phyloP scores from a whole-genome alignment of 2,888 invertebrate species.

The Macrosoma leucophasiata region DNA sequence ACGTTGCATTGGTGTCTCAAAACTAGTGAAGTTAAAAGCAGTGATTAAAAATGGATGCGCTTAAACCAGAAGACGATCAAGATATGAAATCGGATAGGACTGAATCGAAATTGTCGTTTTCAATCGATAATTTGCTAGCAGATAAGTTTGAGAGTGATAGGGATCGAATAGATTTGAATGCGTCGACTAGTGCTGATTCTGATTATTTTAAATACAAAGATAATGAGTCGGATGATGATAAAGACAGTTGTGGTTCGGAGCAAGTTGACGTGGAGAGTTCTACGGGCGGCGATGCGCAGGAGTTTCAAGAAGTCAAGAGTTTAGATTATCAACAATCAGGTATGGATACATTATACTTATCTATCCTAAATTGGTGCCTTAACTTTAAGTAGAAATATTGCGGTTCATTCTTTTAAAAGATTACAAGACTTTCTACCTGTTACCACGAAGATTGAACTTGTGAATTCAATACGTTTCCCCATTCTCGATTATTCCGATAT shows the following conservation, averaged over 20 bases:
- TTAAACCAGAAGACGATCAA: constrained; percentile 14
- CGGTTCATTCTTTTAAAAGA: too few relatives aligned
- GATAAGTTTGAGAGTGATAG: constrained; percentile 48
- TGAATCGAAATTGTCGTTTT: constrained; percentile 56
- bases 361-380: constrained; percentile 5
- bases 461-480: too few relatives aligned
- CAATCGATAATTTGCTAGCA: constrained; percentile 60
- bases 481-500: too few relatives aligned
- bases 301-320: constrained; percentile 41
- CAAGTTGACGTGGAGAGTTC: constrained; percentile 62
- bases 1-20: constrained; percentile 27
- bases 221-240: constrained; percentile 49
- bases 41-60: constrained; percentile 13
- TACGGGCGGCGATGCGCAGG: constrained; percentile 45
- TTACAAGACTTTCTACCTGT: too few relatives aligned
- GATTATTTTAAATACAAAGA: too few relatives aligned
- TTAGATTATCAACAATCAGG: constrained; percentile 61
- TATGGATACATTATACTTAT: too few relatives aligned
- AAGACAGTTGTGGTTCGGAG: constrained; percentile 49
- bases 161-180: constrained; percentile 10
- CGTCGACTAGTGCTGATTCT: constrained; percentile 31
- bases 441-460: too few relatives aligned
- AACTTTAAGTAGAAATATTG: too few relatives aligned
- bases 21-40: constrained; percentile 16
- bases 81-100: constrained; percentile 40